Conservation (phyloP, 2,113 vertebrate species). For the Cynocephalus volans region DNA sequence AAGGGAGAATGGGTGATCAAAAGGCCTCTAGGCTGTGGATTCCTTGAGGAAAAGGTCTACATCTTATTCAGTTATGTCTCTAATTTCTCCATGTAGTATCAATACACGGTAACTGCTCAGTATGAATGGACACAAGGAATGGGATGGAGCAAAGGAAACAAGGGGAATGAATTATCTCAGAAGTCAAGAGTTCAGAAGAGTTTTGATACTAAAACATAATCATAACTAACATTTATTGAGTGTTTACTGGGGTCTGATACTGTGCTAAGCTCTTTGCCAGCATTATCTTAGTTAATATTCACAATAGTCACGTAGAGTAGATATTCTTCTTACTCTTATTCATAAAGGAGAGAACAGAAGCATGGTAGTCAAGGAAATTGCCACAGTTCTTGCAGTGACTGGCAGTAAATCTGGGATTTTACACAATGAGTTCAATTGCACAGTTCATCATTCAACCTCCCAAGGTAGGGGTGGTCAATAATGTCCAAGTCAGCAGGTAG, state of each 20-base stretch:
- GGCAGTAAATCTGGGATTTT: background rate
- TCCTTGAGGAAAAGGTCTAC: background rate
- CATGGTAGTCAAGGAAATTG: background rate
- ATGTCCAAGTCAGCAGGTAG: background rate
- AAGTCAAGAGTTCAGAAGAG: background rate
- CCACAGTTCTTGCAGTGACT: background rate
- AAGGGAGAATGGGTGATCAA: background rate
- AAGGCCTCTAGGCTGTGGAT: background rate
- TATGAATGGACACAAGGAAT: background rate
- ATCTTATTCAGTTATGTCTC: background rate
- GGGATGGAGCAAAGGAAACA: background rate
- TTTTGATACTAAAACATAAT: background rate
- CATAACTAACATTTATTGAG: background rate
- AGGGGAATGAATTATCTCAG: background rate
- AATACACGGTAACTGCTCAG: background rate
- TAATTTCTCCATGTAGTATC: background rate
- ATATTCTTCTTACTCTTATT: background rate
- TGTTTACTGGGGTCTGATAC: background rate
- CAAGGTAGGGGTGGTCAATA: background rate
- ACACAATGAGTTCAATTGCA: background rate
- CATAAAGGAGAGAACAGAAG: background rate
- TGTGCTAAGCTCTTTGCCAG: background rate
- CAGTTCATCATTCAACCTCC: background rate
- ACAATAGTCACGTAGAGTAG: background rate
- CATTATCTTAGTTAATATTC: background rate